A percentile compares a stretch with the other conserved stretches of the same genome.
These are phyloP conservation scores for Pleuronectes platessa DNA, from an alignment of 2,113 vertebrate genomes.

Conservation along the genomic window DNA sequence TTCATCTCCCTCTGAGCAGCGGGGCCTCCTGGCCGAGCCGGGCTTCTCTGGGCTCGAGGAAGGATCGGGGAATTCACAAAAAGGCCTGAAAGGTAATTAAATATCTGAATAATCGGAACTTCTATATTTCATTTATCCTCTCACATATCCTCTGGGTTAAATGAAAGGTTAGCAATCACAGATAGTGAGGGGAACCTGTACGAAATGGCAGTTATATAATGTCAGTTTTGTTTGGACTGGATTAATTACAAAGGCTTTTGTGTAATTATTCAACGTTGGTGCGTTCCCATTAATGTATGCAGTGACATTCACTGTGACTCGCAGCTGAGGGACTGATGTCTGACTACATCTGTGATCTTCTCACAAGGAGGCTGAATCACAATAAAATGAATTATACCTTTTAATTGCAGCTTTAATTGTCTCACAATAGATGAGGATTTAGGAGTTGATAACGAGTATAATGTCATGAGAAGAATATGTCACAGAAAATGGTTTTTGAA, in stretches of 20 bases:
- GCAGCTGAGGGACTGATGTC: conserved; percentile 20
- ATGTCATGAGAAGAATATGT: conserved; percentile 6
- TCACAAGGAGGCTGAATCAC: conserved; percentile 9
- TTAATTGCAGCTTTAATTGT: conserved; percentile 31
- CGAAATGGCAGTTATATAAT: conserved; percentile 18
- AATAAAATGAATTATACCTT: conserved; percentile 21
- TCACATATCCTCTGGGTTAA: not conserved
- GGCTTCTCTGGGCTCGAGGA: conserved; percentile 61
- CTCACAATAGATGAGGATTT: conserved; percentile 5
- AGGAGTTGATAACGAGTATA: not conserved
- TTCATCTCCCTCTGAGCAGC: conserved; percentile 28
- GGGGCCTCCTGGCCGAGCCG: not conserved
- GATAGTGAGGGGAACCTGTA: conserved; percentile 15
- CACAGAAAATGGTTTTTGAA: not conserved
- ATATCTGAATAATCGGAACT: conserved; percentile 32
- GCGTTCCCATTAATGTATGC: conserved; percentile 50
- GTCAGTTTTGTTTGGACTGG: conserved; percentile 32
- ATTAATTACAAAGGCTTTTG: conserved; percentile 21
- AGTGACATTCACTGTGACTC: conserved; percentile 59
- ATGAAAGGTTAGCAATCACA: conserved; percentile 34
- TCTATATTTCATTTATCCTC: conserved; percentile 13
- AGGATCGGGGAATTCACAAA: conserved; percentile 66
- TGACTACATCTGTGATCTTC: conserved; percentile 34
- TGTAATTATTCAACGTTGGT: conserved; percentile 49
- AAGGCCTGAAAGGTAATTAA: conserved; percentile 59